Base-by-base conservation (phyloP, 2,888 invertebrate genomes). In the Acanthopleura granulata region DNA sequence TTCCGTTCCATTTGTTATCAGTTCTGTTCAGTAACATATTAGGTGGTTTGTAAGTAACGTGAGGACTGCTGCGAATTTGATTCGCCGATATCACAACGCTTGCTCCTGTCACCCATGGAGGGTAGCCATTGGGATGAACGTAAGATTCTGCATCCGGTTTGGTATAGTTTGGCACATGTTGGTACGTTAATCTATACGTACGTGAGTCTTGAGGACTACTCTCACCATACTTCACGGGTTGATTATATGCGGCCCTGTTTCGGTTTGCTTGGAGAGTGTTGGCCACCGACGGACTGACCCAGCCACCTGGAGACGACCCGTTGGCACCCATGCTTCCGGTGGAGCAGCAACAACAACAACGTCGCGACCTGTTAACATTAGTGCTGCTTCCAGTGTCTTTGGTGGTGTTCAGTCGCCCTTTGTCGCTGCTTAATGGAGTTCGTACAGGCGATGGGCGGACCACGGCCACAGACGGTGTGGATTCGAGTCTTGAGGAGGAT, bases 21-120 rank as follows among this genome's bases (percentile, higher is more conserved):
- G 57, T 22, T 57, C 22, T 57, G 4, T 57, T 22, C 22, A 22
- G 57, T 6, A 57, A 6, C 18, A 57, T 22, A 57, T 22, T 57
- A 22, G 57, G 22, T 12, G 57, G 22, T 57, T 22, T 57, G 22
- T 57, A 57, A 18, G 57, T 18, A 1, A 57, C 1, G n/a, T 57
- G 57, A 3, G 57, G 57, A 57, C 57, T 57, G 18, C 57, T 22
- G 57, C 57, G 57, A 57, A 57, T 57, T 12, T 57, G 57, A 57
- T 57, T 57, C n/a, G 57, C 57, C 22, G 57, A 57, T n/a, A 57
- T 57, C 18, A 57, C 57, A 12, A 57, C 57, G 22, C 57, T 57
- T 22, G 57, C 57, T 18, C 57, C 57, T 57, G 57, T 57, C 57
- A 57, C 57, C 57, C 57, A 57, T n/a, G 57, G 57, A 18, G 57